phyloP scores from a whole-genome alignment of 2,797 vertebrate species.

The Emydoidea blandingii region DNA sequence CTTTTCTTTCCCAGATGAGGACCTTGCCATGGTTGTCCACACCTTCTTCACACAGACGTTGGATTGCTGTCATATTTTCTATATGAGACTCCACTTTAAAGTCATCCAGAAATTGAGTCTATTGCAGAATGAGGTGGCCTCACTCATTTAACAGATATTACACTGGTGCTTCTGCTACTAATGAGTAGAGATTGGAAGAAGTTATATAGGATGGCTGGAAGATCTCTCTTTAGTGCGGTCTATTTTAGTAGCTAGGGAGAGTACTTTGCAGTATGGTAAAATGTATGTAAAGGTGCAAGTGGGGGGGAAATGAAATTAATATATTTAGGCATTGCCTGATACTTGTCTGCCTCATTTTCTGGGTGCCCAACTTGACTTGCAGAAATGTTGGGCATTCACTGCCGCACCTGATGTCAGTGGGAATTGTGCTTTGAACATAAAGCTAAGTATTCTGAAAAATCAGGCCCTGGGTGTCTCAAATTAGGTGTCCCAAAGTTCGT shows the following conservation, averaged over 20 bases:
- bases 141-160: not conserved
- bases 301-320: not conserved
- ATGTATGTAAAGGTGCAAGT: not conserved
- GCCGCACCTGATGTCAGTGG: too few relatives aligned
- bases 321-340: too few relatives aligned
- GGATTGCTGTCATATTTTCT: not conserved
- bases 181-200: not conserved
- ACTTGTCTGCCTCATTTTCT: too few relatives aligned
- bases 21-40: not conserved
- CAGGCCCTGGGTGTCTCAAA: too few relatives aligned
- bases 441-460: too few relatives aligned
- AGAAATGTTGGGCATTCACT: too few relatives aligned
- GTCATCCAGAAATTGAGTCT: not conserved
- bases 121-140: not conserved
- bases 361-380: too few relatives aligned
- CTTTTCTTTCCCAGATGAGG: not conserved
- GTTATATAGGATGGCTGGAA: not conserved
- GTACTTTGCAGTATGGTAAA: not conserved
- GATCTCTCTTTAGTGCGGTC: not conserved
- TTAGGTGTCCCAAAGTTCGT: too few relatives aligned
- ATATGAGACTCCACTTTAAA: not conserved
- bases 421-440: too few relatives aligned
- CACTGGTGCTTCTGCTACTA: not conserved
- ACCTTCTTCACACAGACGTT: not conserved
- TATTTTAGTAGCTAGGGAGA: not conserved